Evolutionary conservation across 92 coral and sea anemone genomes (phyloP), one percentile per base, ranked within the genome.

Genomic region (Zoanthus gigantus): DNA sequence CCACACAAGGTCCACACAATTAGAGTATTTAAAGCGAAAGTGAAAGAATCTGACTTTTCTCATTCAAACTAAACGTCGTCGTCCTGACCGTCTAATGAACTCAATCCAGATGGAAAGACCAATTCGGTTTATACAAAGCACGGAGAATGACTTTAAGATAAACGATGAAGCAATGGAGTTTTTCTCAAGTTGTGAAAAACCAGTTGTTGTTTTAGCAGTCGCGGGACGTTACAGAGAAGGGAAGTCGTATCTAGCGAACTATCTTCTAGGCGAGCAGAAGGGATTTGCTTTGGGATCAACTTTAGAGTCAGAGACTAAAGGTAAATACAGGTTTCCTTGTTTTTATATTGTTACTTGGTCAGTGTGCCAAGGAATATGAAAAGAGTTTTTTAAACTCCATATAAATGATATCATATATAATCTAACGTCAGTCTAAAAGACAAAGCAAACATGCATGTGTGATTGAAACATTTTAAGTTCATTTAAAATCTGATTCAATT

Each of bases 161-260:
- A 81, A 81, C 63, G 46, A 63, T 18, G 85, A 81, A 23, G 85
- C 46, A 8, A 15, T 47, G 28, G 46, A 81, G 28, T 81, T 65
- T 81, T 81, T 81, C 44, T 66, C 75, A 0, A 50, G 6, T 12
- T 81, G 85, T 28, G 74, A 69, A 65, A 81, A 66, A 8, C 74
- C 17, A 5, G 57, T 81, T 66, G 85, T 81, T 14, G 85, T 81
- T 46, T 74, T 81, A 34, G 45, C 85, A 5, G 74, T 81, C 9
- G 85, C 85, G 3, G 85, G 85, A 2, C 74, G 74, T 54, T 81
- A 81, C 61, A 81, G 85, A 66, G 85, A 81, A 29, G 85, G 85
- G 5, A 81, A 81, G 23, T 81, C 85, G 6, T 81, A 65, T 66
- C 85, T 81, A 1, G 85, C 85, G 23, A 81, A 81, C 60, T 81